Evolutionary conservation across 2,113 vertebrate species (phyloP), one percentile per base, ranked within the genome.

Genomic region (Paramisgurnus dabryanus): DNA sequence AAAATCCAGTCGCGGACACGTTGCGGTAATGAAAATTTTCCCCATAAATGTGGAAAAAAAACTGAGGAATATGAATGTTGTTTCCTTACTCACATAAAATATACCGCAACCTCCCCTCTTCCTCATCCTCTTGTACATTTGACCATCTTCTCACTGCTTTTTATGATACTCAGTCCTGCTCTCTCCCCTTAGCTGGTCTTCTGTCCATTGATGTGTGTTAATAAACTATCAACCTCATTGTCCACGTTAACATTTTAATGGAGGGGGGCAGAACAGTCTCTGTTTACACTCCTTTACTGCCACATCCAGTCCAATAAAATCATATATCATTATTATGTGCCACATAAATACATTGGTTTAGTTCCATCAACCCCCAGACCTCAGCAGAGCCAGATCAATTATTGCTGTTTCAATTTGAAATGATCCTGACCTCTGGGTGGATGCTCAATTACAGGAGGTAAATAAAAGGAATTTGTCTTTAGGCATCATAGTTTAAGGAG

Each of bases 341-440:
- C 66, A 78, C 78, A 80, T 78, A 64, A 82, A 74, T 64, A 67
- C 22, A 65, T 71, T 65, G 49, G 43, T 72, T 53, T 63, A 67
- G 40, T 41, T 65, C 67, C 50, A 58, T 73, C 72, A 77, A 39
- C 67, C 61, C 61, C 53, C 13, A n/a, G 15, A 69, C 39, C 49
- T 55, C 17, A 34, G 27, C 41, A 40, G n/a, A 70, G 57, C 55
- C 43, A 18, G 50, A 83, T 84, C 78, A 66, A 80, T 89, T 85
- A 81, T 86, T 78, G 81, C 77, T 47, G 67, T 86, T 84, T 84
- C 27, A 84, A 72, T 78, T 75, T 79, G 57, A 67, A 61, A 73
- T 86, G 61, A 69, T 82, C 74, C 69, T 76, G 66, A 84, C 87
- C 80, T 76, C 27, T 7, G 73, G 83, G 73, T 63, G 39, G 65